Evolutionary conservation across 2,888 invertebrate genomes (phyloP).

Genomic region (Labia minor): DNA sequence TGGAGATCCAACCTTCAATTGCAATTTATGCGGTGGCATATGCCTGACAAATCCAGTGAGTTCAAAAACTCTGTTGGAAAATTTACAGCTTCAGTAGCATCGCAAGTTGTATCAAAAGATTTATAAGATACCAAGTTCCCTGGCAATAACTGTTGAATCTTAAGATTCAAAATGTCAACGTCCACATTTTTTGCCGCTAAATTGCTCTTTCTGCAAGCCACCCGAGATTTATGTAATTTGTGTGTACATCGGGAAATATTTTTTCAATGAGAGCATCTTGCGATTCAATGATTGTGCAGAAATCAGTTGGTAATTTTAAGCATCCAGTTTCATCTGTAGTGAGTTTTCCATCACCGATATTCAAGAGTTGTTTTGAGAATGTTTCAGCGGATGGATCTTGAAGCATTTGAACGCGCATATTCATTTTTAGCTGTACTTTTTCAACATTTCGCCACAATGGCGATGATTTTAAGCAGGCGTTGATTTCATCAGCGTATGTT

Average conservation of each 20-base stretch:
- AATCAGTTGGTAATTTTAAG: background rate
- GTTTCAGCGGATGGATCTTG: background rate
- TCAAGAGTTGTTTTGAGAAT: background rate
- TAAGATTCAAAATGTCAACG: background rate
- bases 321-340: background rate
- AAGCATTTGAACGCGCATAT: background rate
- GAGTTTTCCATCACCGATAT: background rate
- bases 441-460: background rate
- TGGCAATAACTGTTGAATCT: background rate
- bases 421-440: background rate
- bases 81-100: slow-evolving; percentile 20
- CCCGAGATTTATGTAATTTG: background rate
- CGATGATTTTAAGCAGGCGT: background rate
- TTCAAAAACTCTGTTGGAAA: slow-evolving; percentile 24
- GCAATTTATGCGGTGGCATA: background rate
- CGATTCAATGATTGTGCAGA: background rate
- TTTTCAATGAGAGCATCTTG: background rate
- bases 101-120: slow-evolving; percentile 22
- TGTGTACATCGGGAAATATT: background rate
- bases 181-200: background rate
- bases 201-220: background rate
- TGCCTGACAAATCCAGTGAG: slow-evolving; percentile 24
- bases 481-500: background rate
- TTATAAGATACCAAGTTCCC: slow-evolving; percentile 13
- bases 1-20: slow-evolving; percentile 26